Base-by-base conservation (phyloP, 1,140 invertebrate species). In the Apis laboriosa region DNA sequence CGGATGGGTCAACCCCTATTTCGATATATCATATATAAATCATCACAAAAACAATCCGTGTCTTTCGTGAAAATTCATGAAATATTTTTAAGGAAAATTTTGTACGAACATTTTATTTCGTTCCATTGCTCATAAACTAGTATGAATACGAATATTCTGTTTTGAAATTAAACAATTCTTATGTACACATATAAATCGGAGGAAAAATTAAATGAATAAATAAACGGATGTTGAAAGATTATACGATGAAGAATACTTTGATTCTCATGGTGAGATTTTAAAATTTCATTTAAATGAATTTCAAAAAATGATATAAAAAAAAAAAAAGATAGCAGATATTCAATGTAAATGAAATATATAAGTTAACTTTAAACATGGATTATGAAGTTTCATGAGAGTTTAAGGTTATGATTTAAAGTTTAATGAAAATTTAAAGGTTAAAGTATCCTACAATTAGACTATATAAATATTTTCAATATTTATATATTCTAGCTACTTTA, bases 11-110 rank as follows among this genome's bases (percentile, higher is more conserved):
- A 7, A 70, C 49, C 21, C 19, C 53, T 13, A 28, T 28, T 21
- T 11, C 28, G 19, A 73, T 73, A 43, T 28, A 73, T 73, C 55
- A 28, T 19, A 19, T 58, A 73, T 64, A 76, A 76, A 76, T 63
- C n/a, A 34, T 49, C 19, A n/a, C 7, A 21, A 66, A 58, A 60
- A 67, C 76, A n/a, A 55, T 9, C 61, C 53, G 15, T 56, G 66
- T 11, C 63, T 56, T 56, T 55, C 76, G 43, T 58, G 71, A 73
- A 73, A 58, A 67, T 56, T 43, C 28, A n/a, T 51, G 9, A 24
- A 53, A 64, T 19, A 11, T 58, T 2, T 53, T n/a, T 53, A 13
- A 51, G 9, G 58, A 12, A 43, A 73, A 43, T 73, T 73, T 73
- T 73, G 28, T 43, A n/a, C 55, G 71, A 58, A 72, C 19, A 28